Evolutionary conservation across 2,888 invertebrate genomes (phyloP), one percentile per base, ranked within the genome.

Genomic region (Mellilla xanthometata): DNA sequence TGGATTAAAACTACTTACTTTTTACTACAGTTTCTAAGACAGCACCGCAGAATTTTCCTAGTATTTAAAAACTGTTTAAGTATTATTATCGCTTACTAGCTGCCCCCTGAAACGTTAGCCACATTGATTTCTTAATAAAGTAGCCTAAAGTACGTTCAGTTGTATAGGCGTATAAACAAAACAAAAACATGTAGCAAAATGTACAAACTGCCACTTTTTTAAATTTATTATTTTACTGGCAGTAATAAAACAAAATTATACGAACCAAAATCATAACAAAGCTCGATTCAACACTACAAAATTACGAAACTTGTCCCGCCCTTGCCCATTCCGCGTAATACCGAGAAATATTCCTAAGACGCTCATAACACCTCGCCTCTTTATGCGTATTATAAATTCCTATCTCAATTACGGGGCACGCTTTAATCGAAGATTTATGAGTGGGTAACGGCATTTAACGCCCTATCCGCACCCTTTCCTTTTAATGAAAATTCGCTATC

Each of bases 371-470:
- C 35, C 38, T 41, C 38, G 41, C 34, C 47, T 38, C 47, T 42
- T 39, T 48, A 48, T 39, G 38, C 41, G 41, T 29, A 48, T 63
- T 63, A 58, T 63, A 65, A 67, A 64, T 65, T 52, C 53, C 47
- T 59, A 53, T 62, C 60, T 60, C 62, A 70, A 67, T 70, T 70
- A 66, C 63, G 53, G 49, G 43, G 40, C 44, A 40, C 56, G 58
- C 61, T 64, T 65, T 70, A 67, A 68, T 69, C 67, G 62, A 68
- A 67, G 64, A 74, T 74, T 75, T 73, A 75, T 73, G 68, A 66
- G 54, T 62, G 57, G 54, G 64, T 65, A 67, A 61, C 63, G 68
- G 63, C 71, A 64, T 72, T 73, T 66, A 69, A 55, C 75, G 69
- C 68, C 68, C 69, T 59, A 68, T 74, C 66, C 60, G 52, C 62